Evolutionary conservation across 2,888 invertebrate genomes (phyloP), one percentile per base, ranked within the genome.

Genomic region (Chouioia cunea): DNA sequence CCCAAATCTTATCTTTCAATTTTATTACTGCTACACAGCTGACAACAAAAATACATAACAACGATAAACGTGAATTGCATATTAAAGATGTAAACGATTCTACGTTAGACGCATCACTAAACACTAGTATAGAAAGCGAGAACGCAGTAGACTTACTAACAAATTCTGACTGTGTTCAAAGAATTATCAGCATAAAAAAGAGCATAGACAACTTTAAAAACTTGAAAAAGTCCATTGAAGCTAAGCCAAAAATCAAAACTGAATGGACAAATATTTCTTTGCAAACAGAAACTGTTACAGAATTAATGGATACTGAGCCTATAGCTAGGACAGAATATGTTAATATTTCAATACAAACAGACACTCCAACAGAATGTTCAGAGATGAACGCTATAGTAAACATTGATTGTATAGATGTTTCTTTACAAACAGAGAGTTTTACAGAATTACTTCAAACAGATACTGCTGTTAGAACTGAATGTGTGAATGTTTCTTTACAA

Each of bases 21-120:
- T 16, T 73, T 18, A 63, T 69, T 18, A 22, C 15, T 22, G 50
- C 54, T 15, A 59, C 71, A 14, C 58, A 73, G 14, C 65, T 73
- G 54, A 43, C 67, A 23, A 36, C 58, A 27, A 27, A 27, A 18
- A 44, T 73, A n/a, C 67, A n/a, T 56, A 48, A 65, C n/a, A 64
- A 20, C 20, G 46, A 44, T 43, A 16, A 47, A 27, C n/a, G n/a
- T n/a, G 4, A 65, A 57, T 43, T 43, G 1, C 14, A 43, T 14
- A 8, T 43, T 8, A 43, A 57, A 16, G 14, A 57, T 8, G 4
- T 43, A 15, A 27, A 57, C 36, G 16, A 57, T 43, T 23, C 27
- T 10, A 57, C 43, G 57, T n/a, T 6, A 50, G n/a, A n/a, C 14
- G 43, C 15, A 57, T 10, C 0, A 18, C 12, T 22, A 57, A 43